Evolutionary conservation across 2,797 vertebrate species (phyloP).

Genomic region (Platalea minor): DNA sequence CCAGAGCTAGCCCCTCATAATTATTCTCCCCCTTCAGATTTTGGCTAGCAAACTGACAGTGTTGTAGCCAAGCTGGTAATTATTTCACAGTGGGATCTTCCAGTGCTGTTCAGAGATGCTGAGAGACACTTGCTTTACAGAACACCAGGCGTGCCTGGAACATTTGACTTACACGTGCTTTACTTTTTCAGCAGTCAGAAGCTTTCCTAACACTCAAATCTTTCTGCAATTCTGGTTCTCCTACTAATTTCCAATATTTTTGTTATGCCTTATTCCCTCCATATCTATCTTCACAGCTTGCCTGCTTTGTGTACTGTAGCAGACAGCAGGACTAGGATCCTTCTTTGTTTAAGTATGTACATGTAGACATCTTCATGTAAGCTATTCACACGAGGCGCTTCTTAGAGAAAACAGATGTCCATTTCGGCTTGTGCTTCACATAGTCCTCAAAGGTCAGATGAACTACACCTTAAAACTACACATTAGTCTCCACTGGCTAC

Average conservation of each 20-base stretch:
- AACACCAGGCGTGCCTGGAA: background rate
- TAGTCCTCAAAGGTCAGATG: background rate
- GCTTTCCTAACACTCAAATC: background rate
- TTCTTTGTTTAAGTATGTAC: background rate
- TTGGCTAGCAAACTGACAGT: background rate
- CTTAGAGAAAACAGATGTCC: background rate
- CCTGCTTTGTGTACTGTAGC: background rate
- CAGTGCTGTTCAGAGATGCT: background rate
- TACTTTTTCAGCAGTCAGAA: background rate
- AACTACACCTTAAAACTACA: background rate
- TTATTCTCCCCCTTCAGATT: background rate
- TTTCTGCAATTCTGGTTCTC: background rate
- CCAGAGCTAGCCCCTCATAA: background rate
- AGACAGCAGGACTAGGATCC: background rate
- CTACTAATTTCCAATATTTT: background rate
- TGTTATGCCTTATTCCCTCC: background rate
- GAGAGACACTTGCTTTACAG: background rate
- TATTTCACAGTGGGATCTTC: background rate
- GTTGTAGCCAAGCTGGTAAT: background rate
- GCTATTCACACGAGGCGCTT: background rate
- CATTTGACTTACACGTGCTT: background rate
- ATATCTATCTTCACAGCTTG: background rate
- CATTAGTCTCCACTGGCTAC: background rate
- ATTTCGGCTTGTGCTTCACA: background rate
- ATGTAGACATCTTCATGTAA: background rate